These are phyloP conservation scores for Diloba caeruleocephala DNA, from an alignment of 2,888 invertebrate genomes.

Conservation along the genomic window DNA sequence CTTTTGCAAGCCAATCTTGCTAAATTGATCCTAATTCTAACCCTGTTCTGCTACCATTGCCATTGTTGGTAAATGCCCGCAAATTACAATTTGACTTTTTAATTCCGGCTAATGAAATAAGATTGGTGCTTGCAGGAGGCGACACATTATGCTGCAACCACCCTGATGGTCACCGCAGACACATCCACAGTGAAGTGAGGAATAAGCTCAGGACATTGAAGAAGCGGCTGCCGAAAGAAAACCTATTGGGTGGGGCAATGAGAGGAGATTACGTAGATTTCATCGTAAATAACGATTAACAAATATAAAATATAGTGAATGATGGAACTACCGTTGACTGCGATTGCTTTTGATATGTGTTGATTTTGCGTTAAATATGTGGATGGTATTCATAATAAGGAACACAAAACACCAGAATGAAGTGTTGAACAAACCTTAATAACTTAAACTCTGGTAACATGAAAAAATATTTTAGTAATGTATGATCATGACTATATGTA, in stretches of 20 bases:
- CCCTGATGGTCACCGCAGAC: conserved; percentile 77
- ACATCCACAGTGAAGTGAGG: conserved; percentile 71
- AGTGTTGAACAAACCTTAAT: neutral
- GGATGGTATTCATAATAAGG: neutral
- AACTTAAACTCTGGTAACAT: neutral
- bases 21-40: conserved; percentile 18
- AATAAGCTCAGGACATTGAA: conserved; percentile 71
- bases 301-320: neutral
- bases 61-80: conserved; percentile 1
- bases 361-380: conserved; percentile 12
- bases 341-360: neutral
- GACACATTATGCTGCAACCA: conserved; percentile 72
- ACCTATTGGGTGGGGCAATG: conserved; percentile 69
- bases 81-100: conserved; percentile 18
- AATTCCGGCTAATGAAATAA: conserved; percentile 52
- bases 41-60: neutral
- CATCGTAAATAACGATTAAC: conserved; percentile 81
- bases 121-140: conserved; percentile 85
- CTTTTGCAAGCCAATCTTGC: conserved; percentile 72
- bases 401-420: neutral
- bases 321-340: neutral
- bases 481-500: neutral
- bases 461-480: neutral
- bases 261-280: conserved; percentile 81
- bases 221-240: conserved; percentile 74